phyloP scores from a whole-genome alignment of 2,113 vertebrate species.

The Aphyosemion australe region DNA sequence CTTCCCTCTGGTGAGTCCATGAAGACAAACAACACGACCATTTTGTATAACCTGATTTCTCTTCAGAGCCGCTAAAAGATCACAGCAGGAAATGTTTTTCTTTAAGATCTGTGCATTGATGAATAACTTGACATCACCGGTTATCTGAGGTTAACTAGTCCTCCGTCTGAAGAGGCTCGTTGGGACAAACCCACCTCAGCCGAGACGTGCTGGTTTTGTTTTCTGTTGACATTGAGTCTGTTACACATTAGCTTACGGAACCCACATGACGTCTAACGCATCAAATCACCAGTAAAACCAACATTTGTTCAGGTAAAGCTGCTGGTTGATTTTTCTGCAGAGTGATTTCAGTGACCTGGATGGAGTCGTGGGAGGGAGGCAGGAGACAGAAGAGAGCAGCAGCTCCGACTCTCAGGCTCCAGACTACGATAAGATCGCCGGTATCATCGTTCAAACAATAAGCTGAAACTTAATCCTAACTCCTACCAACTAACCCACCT shows the following conservation, averaged over 20 bases:
- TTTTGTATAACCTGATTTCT: not conserved
- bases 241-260: not conserved
- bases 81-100: not conserved
- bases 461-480: too few relatives aligned
- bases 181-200: not conserved
- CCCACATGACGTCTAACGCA: too few relatives aligned
- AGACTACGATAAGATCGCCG: slow-evolving; percentile 85
- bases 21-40: not conserved
- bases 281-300: too few relatives aligned
- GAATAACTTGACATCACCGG: not conserved
- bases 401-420: slow-evolving; percentile 91
- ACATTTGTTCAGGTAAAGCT: too few relatives aligned
- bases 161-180: not conserved
- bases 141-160: not conserved
- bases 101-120: not conserved
- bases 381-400: slow-evolving; percentile 87
- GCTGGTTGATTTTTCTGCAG: slow-evolving; percentile 56
- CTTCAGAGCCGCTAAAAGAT: not conserved
- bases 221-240: not conserved
- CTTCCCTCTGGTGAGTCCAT: slow-evolving; percentile 83
- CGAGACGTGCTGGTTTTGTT: too few relatives aligned
- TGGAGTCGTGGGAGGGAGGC: slow-evolving; percentile 77
- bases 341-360: slow-evolving; percentile 86
- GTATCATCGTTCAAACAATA: slow-evolving; percentile 62
- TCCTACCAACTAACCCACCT: too few relatives aligned